Conservation (phyloP, 2,888 invertebrate species). For the Ichneumon xanthorius region DNA sequence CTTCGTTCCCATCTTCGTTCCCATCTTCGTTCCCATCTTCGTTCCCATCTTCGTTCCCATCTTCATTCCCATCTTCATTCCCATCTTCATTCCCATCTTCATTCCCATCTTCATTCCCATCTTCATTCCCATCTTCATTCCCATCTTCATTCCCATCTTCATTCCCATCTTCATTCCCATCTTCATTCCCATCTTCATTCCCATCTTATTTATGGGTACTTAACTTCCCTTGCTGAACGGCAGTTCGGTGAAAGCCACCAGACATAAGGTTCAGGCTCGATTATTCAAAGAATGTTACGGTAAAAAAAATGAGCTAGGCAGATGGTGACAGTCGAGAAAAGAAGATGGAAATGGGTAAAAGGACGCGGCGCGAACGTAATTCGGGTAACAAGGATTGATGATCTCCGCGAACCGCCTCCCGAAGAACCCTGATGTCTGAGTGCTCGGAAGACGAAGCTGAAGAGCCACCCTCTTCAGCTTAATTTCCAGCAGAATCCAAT, state of each 20-base stretch:
- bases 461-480: slow-evolving; percentile 28
- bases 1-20: no score
- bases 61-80: no score
- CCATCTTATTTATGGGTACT: no score
- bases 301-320: not conserved
- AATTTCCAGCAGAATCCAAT: slow-evolving; percentile 72
- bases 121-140: no score
- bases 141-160: no score
- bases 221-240: not conserved
- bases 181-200: no score
- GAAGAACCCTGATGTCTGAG: slow-evolving; percentile 18
- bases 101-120: no score
- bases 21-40: no score
- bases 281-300: not conserved
- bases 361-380: slow-evolving; percentile 43
- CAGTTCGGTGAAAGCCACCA: not conserved
- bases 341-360: not conserved
- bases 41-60: no score
- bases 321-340: not conserved
- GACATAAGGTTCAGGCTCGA: not conserved
- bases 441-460: not conserved
- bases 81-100: no score
- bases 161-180: no score
- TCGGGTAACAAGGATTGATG: slow-evolving; percentile 67
- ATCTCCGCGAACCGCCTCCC: slow-evolving; percentile 46